Evolutionary conservation across 2,113 vertebrate genomes (phyloP).

Genomic region (Chelonoidis abingdonii): DNA sequence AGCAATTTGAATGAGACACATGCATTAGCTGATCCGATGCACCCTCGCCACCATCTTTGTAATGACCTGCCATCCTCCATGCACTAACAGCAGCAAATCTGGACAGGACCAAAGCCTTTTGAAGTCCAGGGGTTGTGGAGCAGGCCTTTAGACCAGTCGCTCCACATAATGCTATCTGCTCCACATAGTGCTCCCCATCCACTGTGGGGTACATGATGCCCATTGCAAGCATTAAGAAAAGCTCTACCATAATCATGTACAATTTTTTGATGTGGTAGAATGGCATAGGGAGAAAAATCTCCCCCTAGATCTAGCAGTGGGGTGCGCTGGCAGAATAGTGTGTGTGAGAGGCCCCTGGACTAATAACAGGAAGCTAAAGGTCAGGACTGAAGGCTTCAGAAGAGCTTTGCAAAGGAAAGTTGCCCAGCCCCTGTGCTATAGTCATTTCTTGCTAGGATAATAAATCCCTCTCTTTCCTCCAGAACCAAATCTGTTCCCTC

Average conservation of each 20-base stretch:
- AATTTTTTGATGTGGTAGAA: background rate
- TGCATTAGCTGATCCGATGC: background rate
- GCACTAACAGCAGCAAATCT: background rate
- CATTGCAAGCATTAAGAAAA: background rate
- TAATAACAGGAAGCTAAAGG: background rate
- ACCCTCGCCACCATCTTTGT: background rate
- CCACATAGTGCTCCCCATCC: too few species aligned
- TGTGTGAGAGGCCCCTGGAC: background rate
- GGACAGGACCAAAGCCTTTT: background rate
- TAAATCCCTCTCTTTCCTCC: background rate
- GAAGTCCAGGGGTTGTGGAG: background rate
- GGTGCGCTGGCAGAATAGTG: background rate
- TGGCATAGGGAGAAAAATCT: background rate
- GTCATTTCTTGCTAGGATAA: background rate
- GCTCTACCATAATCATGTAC: background rate
- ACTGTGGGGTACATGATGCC: too few species aligned
- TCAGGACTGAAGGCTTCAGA: background rate
- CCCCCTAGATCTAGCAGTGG: background rate
- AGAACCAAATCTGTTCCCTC: background rate
- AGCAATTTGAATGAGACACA: background rate
- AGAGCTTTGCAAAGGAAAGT: background rate
- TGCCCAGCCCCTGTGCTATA: background rate
- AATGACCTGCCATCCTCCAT: background rate
- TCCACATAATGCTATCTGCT: background rate
- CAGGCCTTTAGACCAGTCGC: background rate